These are phyloP conservation scores for Heliornis fulica DNA, from an alignment of 2,113 vertebrate species.

Conservation along the genomic window DNA sequence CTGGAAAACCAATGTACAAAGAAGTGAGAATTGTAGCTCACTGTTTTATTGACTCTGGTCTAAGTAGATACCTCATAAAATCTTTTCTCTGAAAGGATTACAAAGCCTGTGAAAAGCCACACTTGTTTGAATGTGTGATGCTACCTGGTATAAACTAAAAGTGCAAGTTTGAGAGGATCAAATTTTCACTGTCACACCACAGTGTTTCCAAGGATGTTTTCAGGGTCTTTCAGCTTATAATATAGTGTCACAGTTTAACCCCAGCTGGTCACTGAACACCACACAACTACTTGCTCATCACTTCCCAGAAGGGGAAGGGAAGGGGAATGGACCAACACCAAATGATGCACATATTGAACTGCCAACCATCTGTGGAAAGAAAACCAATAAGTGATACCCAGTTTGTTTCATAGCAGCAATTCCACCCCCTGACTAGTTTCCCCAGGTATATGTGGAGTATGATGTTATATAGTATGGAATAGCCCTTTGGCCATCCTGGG, in stretches of 20 bases:
- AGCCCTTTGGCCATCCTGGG: no score
- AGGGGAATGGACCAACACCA: no score
- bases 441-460: no score
- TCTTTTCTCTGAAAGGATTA: neutral
- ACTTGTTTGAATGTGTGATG: neutral
- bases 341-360: no score
- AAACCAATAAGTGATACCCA: no score
- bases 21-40: neutral
- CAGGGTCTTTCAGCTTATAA: neutral
- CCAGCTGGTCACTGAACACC: neutral
- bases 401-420: no score
- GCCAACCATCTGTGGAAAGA: no score
- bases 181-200: neutral
- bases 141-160: neutral
- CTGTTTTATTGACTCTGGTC: neutral
- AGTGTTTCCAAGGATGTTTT: neutral
- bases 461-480: no score
- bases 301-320: no score
- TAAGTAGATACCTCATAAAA: neutral
- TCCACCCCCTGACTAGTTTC: no score
- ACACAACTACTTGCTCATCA: no score
- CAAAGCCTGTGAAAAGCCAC: neutral
- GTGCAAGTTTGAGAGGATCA: neutral
- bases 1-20: neutral
- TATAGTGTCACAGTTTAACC: no score